phyloP scores from a whole-genome alignment of 2,888 invertebrate species.

The Morpho deidamia region DNA sequence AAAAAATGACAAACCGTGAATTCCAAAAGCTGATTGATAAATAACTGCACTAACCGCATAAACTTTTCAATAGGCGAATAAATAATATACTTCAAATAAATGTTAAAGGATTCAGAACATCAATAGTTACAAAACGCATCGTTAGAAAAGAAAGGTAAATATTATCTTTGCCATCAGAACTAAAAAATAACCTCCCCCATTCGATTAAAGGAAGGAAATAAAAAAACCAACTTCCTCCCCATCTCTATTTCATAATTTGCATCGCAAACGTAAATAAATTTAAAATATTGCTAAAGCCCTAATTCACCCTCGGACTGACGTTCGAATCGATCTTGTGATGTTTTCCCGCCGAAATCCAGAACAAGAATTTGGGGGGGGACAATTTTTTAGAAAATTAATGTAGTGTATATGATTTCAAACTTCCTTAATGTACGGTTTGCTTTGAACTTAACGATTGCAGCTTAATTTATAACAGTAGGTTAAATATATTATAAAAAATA shows the following conservation, averaged over 20 bases:
- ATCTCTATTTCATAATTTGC: slow-evolving; percentile 75
- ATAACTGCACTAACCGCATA: too few relatives aligned
- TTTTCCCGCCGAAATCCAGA: slow-evolving; percentile 13
- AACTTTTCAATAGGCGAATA: too few relatives aligned
- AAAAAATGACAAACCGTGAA: not conserved
- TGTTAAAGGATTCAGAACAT: slow-evolving; percentile 24
- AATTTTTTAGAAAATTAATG: slow-evolving; percentile 22
- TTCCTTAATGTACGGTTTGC: slow-evolving; percentile 2
- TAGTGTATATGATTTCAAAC: slow-evolving; percentile 25
- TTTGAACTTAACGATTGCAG: too few relatives aligned
- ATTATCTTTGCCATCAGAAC: slow-evolving; percentile 45
- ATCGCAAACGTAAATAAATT: slow-evolving; percentile 74
- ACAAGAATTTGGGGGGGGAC: slow-evolving; percentile 8
- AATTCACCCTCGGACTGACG: slow-evolving; percentile 56
- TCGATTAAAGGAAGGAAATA: slow-evolving; percentile 62
- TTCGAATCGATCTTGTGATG: slow-evolving; percentile 51
- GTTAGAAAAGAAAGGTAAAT: slow-evolving; percentile 44
- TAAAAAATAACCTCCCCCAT: slow-evolving; percentile 65
- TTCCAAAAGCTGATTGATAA: too few relatives aligned
- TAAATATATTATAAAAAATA: too few relatives aligned
- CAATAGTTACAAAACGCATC: slow-evolving; percentile 28
- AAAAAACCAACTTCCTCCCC: slow-evolving; percentile 47
- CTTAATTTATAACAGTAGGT: too few relatives aligned
- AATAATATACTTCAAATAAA: slow-evolving; percentile 23
- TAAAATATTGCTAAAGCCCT: slow-evolving; percentile 71